These are phyloP conservation scores for Orbicella faveolata DNA, from an alignment of 64 coral and sea anemone genomes.

Conservation along the genomic window DNA sequence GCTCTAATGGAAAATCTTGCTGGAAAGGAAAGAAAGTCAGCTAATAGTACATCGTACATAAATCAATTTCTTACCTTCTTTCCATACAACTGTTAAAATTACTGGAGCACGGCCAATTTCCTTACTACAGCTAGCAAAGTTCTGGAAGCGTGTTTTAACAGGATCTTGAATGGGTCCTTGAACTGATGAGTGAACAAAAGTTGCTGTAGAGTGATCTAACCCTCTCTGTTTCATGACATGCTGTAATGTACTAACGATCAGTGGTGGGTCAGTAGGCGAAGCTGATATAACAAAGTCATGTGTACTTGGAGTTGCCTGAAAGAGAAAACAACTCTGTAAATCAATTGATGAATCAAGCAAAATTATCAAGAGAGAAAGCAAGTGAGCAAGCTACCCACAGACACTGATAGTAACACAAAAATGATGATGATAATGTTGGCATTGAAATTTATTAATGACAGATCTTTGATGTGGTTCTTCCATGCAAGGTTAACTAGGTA, in stretches of 20 bases:
- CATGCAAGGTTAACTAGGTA: too few species aligned
- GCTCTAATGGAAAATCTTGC: too few species aligned
- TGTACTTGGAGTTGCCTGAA: slow-evolving; percentile 55
- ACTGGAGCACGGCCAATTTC: slow-evolving; percentile 24
- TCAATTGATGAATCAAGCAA: neutral
- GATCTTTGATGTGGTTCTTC: too few species aligned
- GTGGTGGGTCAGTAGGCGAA: slow-evolving; percentile 78
- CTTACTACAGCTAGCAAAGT: slow-evolving; percentile 37
- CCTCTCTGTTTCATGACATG: slow-evolving; percentile 64
- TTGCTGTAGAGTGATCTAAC: slow-evolving; percentile 55
- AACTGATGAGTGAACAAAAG: slow-evolving; percentile 75
- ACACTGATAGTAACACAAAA: too few species aligned
- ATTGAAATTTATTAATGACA: too few species aligned
- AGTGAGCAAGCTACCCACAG: too few species aligned
- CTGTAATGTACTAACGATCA: slow-evolving; percentile 70
- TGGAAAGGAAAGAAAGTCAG: too few species aligned
- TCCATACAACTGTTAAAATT: slow-evolving; percentile 80
- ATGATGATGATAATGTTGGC: too few species aligned
- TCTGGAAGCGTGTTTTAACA: slow-evolving; percentile 33
- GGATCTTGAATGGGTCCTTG: slow-evolving; percentile 12
- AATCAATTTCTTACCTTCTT: slow-evolving; percentile 68
- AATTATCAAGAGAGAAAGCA: too few species aligned
- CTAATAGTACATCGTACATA: neutral
- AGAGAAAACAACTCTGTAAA: neutral
- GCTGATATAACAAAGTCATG: slow-evolving; percentile 84